Conservation (phyloP, 2,888 invertebrate genomes). For the Pteria penguin region DNA sequence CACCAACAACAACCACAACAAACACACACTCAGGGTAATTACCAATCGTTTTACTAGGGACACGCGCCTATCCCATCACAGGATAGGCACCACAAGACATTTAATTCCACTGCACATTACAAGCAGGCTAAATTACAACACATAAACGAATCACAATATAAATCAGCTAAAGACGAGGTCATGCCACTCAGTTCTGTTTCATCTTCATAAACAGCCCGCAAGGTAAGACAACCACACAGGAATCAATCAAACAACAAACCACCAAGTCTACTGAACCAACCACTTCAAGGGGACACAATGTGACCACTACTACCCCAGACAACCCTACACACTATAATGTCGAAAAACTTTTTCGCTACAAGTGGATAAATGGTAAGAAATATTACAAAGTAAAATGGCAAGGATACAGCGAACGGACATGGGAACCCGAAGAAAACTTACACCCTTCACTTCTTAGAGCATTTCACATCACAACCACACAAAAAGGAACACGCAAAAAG, state of each 20-base stretch:
- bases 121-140: too few species aligned
- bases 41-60: too few species aligned
- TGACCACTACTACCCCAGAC: not conserved
- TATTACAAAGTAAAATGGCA: constrained; percentile 1
- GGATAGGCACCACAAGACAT: too few species aligned
- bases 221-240: not conserved
- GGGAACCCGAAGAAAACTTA: not conserved
- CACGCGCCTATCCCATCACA: too few species aligned
- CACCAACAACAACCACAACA: too few species aligned
- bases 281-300: too few species aligned
- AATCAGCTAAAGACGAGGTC: too few species aligned
- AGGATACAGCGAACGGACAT: not conserved
- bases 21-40: too few species aligned
- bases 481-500: not conserved
- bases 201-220: not conserved
- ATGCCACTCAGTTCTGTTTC: too few species aligned
- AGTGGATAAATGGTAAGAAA: not conserved
- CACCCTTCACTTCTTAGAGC: not conserved
- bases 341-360: constrained; percentile 1
- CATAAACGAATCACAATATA: too few species aligned
- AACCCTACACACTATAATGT: not conserved
- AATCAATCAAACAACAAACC: not conserved
- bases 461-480: not conserved
- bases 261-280: not conserved
- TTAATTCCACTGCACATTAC: too few species aligned